Base-by-base conservation (phyloP, 2,797 vertebrate species). In the Anabacerthia variegaticeps region DNA sequence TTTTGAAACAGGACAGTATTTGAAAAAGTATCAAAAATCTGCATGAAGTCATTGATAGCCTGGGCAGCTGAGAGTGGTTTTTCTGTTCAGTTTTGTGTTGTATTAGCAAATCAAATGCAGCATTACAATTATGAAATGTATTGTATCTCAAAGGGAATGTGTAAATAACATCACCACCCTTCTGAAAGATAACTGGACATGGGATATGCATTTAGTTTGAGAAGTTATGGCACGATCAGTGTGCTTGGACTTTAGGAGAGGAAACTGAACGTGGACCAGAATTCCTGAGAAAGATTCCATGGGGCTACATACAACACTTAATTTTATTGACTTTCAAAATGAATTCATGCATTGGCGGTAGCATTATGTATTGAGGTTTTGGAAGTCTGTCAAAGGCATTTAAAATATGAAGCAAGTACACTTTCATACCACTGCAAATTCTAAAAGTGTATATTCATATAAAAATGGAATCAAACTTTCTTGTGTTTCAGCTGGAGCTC, bases 401-500 rank as follows among this genome's bases (percentile, higher is more conserved):
- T 89, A 71, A 87, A 83, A 54, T 75, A 54, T 0, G 11, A 87
- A 71, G 49, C 18, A 80, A 67, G 14, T 77, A 39, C 27, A 44
- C 7, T 66, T 88, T 23, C 24, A 4, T 58, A 58, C 62, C 27
- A 39, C 1, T 37, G n/a, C 61, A n/a, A 82, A 58, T 46, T 74
- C n/a, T 91, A 27, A 28, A 76, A 91, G 30, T 63, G 36, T 44
- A 12, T 56, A 28, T 71, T 75, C 8, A 17, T 43, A 28, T 46
- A 59, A 55, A 81, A 81, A 62, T 48, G 6, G 55, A 85, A 46
- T 82, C 11, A 21, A 12, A 7, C 54, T 55, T 79, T 72, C 36
- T 94, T 94, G 7, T 92, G 41, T 97, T 98, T 78, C 97, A 99
- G 99, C 99, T 59, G 99, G 99, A 22, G 99, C 99, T 55, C 98